Evolutionary conservation across 2,888 invertebrate species (phyloP), one percentile per base, ranked within the genome.

Genomic region (Coenonympha arcania): DNA sequence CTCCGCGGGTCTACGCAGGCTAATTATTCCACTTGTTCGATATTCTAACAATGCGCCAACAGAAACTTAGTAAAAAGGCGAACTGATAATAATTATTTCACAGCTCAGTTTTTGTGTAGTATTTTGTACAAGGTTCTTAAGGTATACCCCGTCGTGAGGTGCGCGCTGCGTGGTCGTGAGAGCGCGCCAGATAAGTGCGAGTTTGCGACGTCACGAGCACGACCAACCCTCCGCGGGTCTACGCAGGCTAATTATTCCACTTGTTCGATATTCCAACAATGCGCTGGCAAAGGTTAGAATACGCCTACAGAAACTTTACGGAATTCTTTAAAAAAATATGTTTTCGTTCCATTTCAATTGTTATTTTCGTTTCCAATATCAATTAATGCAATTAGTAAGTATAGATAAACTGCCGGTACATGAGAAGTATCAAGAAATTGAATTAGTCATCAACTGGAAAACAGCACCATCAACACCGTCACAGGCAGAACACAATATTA

Each of bases 81-180:
- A n/a, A n/a, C n/a, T n/a, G n/a, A 48, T 48, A 36, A n/a, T n/a
- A n/a, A n/a, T n/a, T n/a, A n/a, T n/a, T n/a, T n/a, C n/a, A n/a
- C n/a, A n/a, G n/a, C n/a, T n/a, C n/a, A n/a, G n/a, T 43, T 48
- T 42, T 42, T 22, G 16, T 41, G 8, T 3, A 31, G 31, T 6
- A 48, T 49, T 36, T 49, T 42, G 30, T 49, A 39, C 34, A 31
- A 16, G 62, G 65, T 67, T 71, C 65, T 69, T 73, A 76, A 72
- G n/a, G n/a, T 69, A 71, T 72, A 70, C 71, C 68, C 69, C 62
- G 63, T 80, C 80, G 80, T 82, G 83, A 76, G 62, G 59, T 55
- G 65, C 65, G 71, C 71, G 68, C 75, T 72, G 79, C 79, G 77
- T 76, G 74, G 73, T 83, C 83, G 84, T 84, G 83, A 82, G 80